Percentiles rank a stretch among this genome's conserved stretches.
These are phyloP conservation scores for Sinopyrophorus schimmeli DNA, from an alignment of 2,888 invertebrate species.

Conservation along the genomic window DNA sequence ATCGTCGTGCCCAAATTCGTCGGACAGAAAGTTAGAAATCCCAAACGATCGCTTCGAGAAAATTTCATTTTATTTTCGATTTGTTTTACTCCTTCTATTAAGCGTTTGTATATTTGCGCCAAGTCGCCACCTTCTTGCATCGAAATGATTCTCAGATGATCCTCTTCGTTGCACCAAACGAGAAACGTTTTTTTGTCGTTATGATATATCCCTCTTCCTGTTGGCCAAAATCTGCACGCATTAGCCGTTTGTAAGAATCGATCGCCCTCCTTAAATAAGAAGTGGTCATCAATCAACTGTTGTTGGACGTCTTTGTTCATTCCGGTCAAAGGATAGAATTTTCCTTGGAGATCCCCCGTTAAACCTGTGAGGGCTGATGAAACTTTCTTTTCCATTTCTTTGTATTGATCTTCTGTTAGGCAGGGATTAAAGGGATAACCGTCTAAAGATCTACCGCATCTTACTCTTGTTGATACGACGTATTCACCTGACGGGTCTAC, in stretches of 20 bases:
- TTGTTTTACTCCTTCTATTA: constrained; percentile 58
- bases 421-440: constrained; percentile 73
- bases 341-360: constrained; percentile 79
- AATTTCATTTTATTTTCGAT: constrained; percentile 60
- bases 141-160: constrained; percentile 95
- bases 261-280: constrained; percentile 96
- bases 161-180: constrained; percentile 97
- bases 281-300: constrained; percentile 94
- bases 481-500: constrained; percentile 64
- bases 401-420: constrained; percentile 65
- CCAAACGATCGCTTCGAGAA: constrained; percentile 63
- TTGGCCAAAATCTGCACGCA: constrained; percentile 94
- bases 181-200: constrained; percentile 94
- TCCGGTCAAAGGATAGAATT: constrained; percentile 88
- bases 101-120: constrained; percentile 67
- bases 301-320: constrained; percentile 93
- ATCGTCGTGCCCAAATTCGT: constrained; percentile 74
- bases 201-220: constrained; percentile 91
- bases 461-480: constrained; percentile 68
- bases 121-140: constrained; percentile 96
- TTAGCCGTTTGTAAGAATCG: constrained; percentile 86
- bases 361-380: constrained; percentile 46
- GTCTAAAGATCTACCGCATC: constrained; percentile 64
- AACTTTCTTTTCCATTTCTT: constrained; percentile 63
- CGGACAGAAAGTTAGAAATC: constrained; percentile 74